Percentiles rank a stretch among this genome's conserved stretches.
phyloP scores from a whole-genome alignment of 1,140 invertebrate genomes.

The Planococcus citri region DNA sequence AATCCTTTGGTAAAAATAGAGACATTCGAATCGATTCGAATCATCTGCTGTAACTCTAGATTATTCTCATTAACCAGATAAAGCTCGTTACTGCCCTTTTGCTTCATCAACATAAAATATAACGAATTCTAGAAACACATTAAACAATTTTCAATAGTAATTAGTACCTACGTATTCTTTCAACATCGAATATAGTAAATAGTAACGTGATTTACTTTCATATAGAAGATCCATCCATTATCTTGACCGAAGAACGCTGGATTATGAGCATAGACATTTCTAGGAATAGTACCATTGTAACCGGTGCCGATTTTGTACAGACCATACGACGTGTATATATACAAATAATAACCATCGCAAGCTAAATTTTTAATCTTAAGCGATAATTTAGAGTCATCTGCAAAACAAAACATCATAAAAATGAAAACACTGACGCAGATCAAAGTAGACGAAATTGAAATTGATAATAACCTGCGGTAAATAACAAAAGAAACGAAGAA shows the following conservation, averaged over 20 bases:
- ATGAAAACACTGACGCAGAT: conserved; percentile 31
- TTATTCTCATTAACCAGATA: not conserved
- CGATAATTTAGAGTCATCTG: not conserved
- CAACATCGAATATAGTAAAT: too few species aligned
- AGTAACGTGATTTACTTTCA: not conserved
- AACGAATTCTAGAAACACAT: not conserved
- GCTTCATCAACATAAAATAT: not conserved
- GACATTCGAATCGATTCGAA: not conserved
- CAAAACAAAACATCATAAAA: conserved; percentile 25
- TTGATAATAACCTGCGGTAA: conserved; percentile 14
- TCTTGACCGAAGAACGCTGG: not conserved
- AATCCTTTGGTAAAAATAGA: not conserved
- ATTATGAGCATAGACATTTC: conserved; percentile 54
- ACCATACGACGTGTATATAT: conserved; percentile 63
- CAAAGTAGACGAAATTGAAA: not conserved
- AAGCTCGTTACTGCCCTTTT: not conserved
- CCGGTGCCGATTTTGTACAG: conserved; percentile 85
- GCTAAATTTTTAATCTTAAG: conserved; percentile 44
- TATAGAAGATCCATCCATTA: not conserved
- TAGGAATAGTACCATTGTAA: conserved; percentile 77
- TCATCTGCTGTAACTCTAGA: not conserved
- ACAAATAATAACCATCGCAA: conserved; percentile 80
- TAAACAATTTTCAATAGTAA: not conserved
- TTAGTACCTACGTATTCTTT: too few species aligned
- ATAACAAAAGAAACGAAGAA: conserved; percentile 7